Evolutionary conservation across 2,797 vertebrate genomes (phyloP).

Genomic region (Spinibarbus caldwelli): DNA sequence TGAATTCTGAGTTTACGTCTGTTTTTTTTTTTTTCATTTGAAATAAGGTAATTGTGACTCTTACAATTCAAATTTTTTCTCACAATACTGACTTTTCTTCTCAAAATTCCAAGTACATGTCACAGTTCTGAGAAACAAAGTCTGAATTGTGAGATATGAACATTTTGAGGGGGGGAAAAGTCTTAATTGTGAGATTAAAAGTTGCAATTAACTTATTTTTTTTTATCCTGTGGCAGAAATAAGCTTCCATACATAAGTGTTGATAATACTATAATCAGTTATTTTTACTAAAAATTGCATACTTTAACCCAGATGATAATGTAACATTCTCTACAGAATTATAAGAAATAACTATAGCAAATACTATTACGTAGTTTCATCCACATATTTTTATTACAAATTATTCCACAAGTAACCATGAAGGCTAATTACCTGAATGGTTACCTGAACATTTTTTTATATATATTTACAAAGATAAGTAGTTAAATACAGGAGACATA

Average conservation of each 20-base stretch:
- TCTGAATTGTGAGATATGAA: not conserved
- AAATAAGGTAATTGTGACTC: not conserved
- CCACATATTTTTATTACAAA: not conserved
- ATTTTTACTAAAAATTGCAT: not conserved
- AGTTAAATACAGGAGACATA: not conserved
- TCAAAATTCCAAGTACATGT: not conserved
- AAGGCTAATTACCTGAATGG: not conserved
- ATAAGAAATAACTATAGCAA: not conserved
- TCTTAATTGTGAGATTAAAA: not conserved
- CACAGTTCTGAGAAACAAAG: not conserved
- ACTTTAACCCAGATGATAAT: not conserved
- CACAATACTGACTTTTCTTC: not conserved
- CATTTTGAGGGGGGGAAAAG: not conserved
- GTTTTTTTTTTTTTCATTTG: no score
- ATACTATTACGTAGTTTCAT: not conserved
- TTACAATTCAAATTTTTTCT: not conserved
- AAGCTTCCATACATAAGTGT: not conserved
- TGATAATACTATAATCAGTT: not conserved
- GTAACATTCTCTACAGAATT: not conserved
- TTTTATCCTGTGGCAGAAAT: no score
- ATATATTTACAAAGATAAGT: slow-evolving; percentile 12
- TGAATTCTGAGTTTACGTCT: no score
- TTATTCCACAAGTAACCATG: not conserved
- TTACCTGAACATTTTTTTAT: not conserved
- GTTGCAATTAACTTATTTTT: no score